Conservation (phyloP, 2,113 vertebrate genomes). For the Protomyctophum bolini region DNA sequence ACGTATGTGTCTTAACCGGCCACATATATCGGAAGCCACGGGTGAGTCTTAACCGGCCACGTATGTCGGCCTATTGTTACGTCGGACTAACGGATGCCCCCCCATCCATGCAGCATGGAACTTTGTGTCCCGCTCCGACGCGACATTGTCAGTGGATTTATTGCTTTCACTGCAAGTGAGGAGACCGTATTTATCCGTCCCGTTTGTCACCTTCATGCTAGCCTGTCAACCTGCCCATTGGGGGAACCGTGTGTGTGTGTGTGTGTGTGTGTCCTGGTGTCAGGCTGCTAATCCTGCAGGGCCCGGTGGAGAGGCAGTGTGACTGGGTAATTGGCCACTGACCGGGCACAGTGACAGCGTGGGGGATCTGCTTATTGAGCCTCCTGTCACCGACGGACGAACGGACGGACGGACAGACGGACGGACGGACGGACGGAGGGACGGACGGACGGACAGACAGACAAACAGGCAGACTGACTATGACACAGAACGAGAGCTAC, state of each 20-base stretch:
- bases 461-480: constrained; percentile 1
- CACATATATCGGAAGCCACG: no score
- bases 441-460: not conserved
- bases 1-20: no score
- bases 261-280: constrained; percentile 20
- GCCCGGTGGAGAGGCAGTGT: constrained; percentile 67
- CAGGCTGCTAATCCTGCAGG: constrained; percentile 65
- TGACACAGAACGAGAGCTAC: constrained; percentile 3
- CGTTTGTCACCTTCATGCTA: no score
- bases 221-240: not conserved
- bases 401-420: not conserved
- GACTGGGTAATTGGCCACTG: constrained; percentile 76
- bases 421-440: not conserved
- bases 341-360: constrained; percentile 61
- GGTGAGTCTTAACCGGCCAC: no score
- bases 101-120: no score
- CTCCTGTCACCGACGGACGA: constrained; percentile 52
- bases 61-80: no score
- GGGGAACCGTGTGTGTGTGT: constrained; percentile 22
- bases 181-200: no score
- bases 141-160: no score
- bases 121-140: no score
- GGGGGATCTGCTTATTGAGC: constrained; percentile 70
- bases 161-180: no score
- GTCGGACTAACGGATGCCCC: no score